These are phyloP conservation scores for Papilio dardanus DNA, from an alignment of 1,140 invertebrate genomes.

Conservation along the genomic window DNA sequence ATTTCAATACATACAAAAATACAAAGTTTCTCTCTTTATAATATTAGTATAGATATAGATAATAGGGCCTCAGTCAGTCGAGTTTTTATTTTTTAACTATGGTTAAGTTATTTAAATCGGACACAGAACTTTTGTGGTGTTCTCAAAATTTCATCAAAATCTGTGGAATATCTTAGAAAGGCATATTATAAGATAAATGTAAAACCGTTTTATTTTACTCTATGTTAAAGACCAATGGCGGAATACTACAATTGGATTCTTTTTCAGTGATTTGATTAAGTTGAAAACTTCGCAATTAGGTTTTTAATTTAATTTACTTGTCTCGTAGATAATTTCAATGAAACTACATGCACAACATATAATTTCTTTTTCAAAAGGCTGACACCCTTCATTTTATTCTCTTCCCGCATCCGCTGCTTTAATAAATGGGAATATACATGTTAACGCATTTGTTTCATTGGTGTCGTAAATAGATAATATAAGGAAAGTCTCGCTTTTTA, in stretches of 20 bases:
- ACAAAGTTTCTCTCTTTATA: too few relatives aligned
- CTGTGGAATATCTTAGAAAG: neutral
- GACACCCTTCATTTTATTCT: neutral
- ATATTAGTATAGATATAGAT: too few relatives aligned
- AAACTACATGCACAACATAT: neutral
- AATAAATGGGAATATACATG: neutral
- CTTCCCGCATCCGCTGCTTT: neutral
- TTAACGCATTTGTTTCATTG: neutral
- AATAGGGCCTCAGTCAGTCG: too few relatives aligned
- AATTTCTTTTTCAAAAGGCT: neutral
- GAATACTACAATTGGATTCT: too few relatives aligned
- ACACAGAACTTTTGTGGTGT: neutral
- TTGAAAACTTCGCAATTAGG: too few relatives aligned
- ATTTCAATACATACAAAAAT: too few relatives aligned
- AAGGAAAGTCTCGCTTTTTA: neutral
- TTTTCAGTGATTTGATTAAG: neutral
- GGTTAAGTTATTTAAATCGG: too few relatives aligned
- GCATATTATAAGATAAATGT: neutral
- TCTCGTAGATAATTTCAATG: neutral
- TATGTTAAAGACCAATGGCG: too few relatives aligned
- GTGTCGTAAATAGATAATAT: neutral
- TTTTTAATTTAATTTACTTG: too few relatives aligned
- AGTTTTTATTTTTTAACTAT: too few relatives aligned
- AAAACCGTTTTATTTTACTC: too few relatives aligned
- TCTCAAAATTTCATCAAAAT: neutral